Evolutionary conservation across 2,113 vertebrate species (phyloP).

Genomic region (Mohoua ochrocephala): DNA sequence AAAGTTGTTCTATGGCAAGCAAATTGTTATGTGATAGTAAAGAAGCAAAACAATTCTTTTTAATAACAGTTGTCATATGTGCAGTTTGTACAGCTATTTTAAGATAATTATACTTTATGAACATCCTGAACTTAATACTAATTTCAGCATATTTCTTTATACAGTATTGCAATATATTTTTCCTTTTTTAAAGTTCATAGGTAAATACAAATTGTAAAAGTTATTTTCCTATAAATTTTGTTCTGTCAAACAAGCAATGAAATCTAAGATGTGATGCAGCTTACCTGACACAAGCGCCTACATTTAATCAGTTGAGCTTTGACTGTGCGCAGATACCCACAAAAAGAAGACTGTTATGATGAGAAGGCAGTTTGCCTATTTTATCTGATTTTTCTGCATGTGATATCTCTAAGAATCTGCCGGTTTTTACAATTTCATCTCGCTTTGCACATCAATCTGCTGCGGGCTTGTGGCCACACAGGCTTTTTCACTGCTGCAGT

Average conservation of each 20-base stretch:
- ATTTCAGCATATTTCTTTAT: not conserved
- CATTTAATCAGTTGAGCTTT: not conserved
- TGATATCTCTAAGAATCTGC: not conserved
- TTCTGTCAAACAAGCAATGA: not conserved
- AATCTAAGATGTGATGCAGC: not conserved
- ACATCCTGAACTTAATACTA: not conserved
- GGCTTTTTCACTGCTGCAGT: not conserved
- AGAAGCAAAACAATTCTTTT: not conserved
- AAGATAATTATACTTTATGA: not conserved
- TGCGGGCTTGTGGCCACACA: not conserved
- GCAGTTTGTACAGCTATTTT: not conserved
- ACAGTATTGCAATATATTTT: not conserved
- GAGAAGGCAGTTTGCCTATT: not conserved
- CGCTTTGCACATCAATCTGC: not conserved
- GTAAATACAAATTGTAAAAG: not conserved
- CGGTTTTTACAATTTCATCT: not conserved
- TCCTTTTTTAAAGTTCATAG: not conserved
- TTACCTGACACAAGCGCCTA: not conserved
- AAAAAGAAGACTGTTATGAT: not conserved
- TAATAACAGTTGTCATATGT: not conserved
- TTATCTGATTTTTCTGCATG: not conserved
- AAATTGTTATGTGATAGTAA: not conserved
- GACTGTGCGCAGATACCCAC: not conserved
- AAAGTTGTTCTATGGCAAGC: not conserved
- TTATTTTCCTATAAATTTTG: not conserved